Evolutionary conservation across 1,140 invertebrate species (phyloP), one percentile per base, ranked within the genome.

Genomic region (Leptinotarsa lineolata): DNA sequence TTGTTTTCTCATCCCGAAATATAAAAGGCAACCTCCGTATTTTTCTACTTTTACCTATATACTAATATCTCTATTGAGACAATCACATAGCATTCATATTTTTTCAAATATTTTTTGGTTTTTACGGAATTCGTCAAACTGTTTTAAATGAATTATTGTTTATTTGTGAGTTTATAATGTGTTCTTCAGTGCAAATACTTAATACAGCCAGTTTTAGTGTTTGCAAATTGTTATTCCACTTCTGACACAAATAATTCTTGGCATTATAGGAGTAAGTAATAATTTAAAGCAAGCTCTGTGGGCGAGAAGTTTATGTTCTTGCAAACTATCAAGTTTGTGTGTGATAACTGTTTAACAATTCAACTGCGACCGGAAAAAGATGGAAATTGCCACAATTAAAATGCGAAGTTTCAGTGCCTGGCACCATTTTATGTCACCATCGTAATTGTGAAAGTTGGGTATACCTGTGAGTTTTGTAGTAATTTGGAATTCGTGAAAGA

Each of bases 341-440:
- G 54, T 22, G n/a, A 58, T 22, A 58, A 59, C 45, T 21, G 24
- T 59, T 48, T 68, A 24, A 68, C 44, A 68, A 48, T 13, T 59
- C 21, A 24, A 69, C 16, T 13, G 21, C 30, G 16, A 20, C n/a
- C 13, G 21, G 5, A 24, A 66, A 60, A 59, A 45, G 20, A 63
- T 30, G 58, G 22, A 71, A 71, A 63, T 71, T 71, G 69, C 59
- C 24, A 71, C 24, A 71, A 63, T 71, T 71, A 71, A 71, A 71
- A 63, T 48, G n/a, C 30, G 12, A 71, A 71, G 30, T 71, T 71
- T 63, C 48, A n/a, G 69, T 71, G 60, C 69, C 69, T 12, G 69
- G 69, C 69, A 71, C 69, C 66, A 68, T 45, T 48, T 48, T 46
- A 68, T 68, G 66, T 68, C 66, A 46, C 45, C 66, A 45, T 68